phyloP scores from a whole-genome alignment of 2,888 invertebrate genomes.

The Diplazon laetatorius region DNA sequence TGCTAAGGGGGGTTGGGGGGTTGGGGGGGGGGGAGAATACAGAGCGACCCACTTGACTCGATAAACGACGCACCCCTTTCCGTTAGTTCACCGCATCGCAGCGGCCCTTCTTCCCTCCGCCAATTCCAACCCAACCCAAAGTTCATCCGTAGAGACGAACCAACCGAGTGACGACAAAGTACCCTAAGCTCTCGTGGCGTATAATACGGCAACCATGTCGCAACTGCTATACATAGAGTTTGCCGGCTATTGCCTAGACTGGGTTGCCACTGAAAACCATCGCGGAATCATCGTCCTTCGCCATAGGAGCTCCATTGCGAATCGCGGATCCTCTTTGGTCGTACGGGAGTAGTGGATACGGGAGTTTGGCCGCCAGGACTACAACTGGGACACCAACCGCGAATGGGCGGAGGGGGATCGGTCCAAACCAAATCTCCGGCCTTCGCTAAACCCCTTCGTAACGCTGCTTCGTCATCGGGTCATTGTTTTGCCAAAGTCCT shows the following conservation, averaged over 20 bases:
- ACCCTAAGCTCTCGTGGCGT: conserved; percentile 10
- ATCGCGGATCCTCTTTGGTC: conserved; percentile 17
- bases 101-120: not conserved
- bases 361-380: conserved; percentile 44
- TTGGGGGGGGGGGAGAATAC: too few species aligned
- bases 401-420: conserved; percentile 62
- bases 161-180: conserved; percentile 49
- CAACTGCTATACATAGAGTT: conserved; percentile 35
- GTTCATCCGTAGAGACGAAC: conserved; percentile 41
- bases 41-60: conserved; percentile 71
- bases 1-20: conserved; percentile 70
- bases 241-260: conserved; percentile 28
- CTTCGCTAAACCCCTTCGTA: conserved; percentile 15
- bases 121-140: conserved; percentile 15
- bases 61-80: conserved; percentile 70
- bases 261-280: conserved; percentile 17
- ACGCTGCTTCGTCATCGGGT: conserved; percentile 13
- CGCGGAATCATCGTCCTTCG: conserved; percentile 3
- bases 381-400: conserved; percentile 59
- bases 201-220: not conserved
- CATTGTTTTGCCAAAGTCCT: conserved; percentile 60
- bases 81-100: conserved; percentile 1
- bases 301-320: not conserved
- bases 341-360: conserved; percentile 8
- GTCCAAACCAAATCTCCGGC: conserved; percentile 55